Conservation (phyloP, 2,888 invertebrate genomes). For the Synergus laeviventris region DNA sequence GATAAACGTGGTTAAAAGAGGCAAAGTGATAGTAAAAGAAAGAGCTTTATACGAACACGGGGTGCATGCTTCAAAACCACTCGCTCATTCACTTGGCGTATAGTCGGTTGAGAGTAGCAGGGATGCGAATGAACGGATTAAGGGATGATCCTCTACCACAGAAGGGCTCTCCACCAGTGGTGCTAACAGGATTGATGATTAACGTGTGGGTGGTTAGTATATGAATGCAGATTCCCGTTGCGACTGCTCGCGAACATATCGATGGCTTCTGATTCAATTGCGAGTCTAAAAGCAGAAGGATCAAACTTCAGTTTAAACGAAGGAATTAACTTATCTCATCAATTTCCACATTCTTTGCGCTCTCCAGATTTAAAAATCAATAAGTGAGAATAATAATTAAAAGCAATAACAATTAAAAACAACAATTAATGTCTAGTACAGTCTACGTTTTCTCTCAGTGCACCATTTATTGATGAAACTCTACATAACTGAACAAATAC, state of each 20-base stretch:
- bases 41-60: constrained; percentile 54
- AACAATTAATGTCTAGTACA: background rate
- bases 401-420: background rate
- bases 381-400: background rate
- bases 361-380: background rate
- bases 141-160: constrained; percentile 73
- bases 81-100: constrained; percentile 62
- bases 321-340: background rate
- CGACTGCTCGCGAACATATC: constrained; percentile 26
- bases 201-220: constrained; percentile 62
- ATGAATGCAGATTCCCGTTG: constrained; percentile 21
- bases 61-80: constrained; percentile 68
- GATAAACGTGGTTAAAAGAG: constrained; percentile 6
- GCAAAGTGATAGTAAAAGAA: constrained; percentile 52
- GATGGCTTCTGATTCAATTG: constrained; percentile 35
- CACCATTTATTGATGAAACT: background rate
- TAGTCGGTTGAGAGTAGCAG: constrained; percentile 63
- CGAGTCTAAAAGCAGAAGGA: constrained; percentile 35
- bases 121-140: constrained; percentile 75
- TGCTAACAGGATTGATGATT: constrained; percentile 70
- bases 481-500: background rate
- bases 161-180: constrained; percentile 69
- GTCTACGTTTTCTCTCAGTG: background rate
- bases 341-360: background rate
- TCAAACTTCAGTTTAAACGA: constrained; percentile 27